These are phyloP conservation scores for Oscarella lobularis DNA, from an alignment of 37 sponge, comb jelly and placozoan species.

Conservation along the genomic window DNA sequence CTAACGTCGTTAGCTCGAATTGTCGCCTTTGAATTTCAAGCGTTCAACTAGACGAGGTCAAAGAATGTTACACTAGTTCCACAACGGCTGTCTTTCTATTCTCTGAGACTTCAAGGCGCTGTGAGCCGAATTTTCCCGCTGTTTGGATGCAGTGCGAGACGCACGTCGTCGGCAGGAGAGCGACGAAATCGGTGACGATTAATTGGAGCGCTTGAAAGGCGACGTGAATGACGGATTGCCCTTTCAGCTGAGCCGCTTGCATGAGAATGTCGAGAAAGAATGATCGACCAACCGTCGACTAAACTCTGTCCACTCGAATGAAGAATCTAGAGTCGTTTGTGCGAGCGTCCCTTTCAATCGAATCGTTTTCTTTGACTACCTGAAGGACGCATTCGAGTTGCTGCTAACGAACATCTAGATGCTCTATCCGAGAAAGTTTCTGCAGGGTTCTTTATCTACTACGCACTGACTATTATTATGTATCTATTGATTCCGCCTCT, in stretches of 20 bases:
- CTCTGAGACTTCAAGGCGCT: slow-evolving; percentile 70
- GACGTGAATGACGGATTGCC: slow-evolving; percentile 18
- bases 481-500: not conserved
- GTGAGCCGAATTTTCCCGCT: slow-evolving; percentile 57
- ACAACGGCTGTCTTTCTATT: too few relatives aligned
- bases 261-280: not conserved
- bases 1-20: too few relatives aligned
- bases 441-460: slow-evolving; percentile 26
- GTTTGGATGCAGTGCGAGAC: slow-evolving; percentile 60
- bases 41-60: too few relatives aligned
- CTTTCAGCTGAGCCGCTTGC: not conserved
- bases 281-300: not conserved
- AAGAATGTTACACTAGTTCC: too few relatives aligned
- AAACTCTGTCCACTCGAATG: slow-evolving; percentile 37
- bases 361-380: too few relatives aligned
- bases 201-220: slow-evolving; percentile 86
- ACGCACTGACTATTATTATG: not conserved
- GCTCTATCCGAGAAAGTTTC: slow-evolving; percentile 9
- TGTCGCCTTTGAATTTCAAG: too few relatives aligned
- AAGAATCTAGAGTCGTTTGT: slow-evolving; percentile 20
- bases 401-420: slow-evolving; percentile 48
- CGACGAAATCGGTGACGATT: slow-evolving; percentile 77
- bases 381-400: slow-evolving; percentile 63
- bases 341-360: not conserved
- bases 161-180: slow-evolving; percentile 43